Conservation (phyloP, 1,140 invertebrate species). For the Ditylenchus dipsaci region DNA sequence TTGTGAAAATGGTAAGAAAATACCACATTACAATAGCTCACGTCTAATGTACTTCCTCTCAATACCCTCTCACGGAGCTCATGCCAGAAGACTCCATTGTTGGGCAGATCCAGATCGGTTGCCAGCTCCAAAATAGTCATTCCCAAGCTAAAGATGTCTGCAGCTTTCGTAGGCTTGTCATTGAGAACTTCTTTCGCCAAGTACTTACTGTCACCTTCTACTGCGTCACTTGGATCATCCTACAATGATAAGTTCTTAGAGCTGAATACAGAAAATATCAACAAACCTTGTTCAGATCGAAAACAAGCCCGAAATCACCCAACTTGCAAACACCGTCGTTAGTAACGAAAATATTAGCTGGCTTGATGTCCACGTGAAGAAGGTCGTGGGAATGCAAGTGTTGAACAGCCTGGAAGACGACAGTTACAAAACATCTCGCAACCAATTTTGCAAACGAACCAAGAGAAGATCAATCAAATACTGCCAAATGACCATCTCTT, state of each 20-base stretch:
- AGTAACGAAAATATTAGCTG: constrained; percentile 70
- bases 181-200: constrained; percentile 71
- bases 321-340: constrained; percentile 67
- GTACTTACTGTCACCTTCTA: constrained; percentile 73
- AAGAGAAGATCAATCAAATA: constrained; percentile 54
- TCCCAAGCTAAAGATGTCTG: constrained; percentile 68
- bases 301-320: constrained; percentile 72
- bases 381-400: constrained; percentile 68
- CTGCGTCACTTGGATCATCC: constrained; percentile 18
- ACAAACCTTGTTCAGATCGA: constrained; percentile 62
- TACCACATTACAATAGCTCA: not conserved
- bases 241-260: constrained; percentile 12
- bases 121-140: constrained; percentile 71
- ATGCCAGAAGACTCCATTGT: constrained; percentile 69
- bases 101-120: constrained; percentile 69
- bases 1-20: not conserved
- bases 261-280: not conserved
- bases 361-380: constrained; percentile 74
- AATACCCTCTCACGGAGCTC: constrained; percentile 61
- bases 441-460: constrained; percentile 34
- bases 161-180: constrained; percentile 63
- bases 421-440: constrained; percentile 46
- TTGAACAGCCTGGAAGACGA: constrained; percentile 62
- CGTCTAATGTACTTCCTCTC: constrained; percentile 26
- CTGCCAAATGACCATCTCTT: constrained; percentile 57